Conservation (phyloP, 2,888 invertebrate species). For the Zhuqinia jingwanae region DNA sequence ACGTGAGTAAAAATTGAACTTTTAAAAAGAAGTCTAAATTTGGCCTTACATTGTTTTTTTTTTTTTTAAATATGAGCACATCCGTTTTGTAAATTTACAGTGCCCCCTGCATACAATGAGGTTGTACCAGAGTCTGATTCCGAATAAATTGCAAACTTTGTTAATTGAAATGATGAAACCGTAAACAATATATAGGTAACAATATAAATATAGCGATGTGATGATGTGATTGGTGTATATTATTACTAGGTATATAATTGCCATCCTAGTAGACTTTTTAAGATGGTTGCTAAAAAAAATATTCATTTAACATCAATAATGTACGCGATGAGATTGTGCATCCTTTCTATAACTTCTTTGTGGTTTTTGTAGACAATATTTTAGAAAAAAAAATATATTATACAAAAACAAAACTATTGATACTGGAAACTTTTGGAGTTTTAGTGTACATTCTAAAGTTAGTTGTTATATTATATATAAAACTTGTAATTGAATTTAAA, state of each 20-base stretch:
- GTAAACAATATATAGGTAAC: not conserved
- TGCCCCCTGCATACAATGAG: slow-evolving; percentile 64
- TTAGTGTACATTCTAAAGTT: too few relatives aligned
- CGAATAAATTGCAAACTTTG: slow-evolving; percentile 44
- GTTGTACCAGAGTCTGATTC: slow-evolving; percentile 68
- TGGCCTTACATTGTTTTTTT: not conserved
- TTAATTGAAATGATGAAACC: not conserved
- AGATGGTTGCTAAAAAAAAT: not conserved
- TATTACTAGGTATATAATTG: not conserved
- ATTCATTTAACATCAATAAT: not conserved
- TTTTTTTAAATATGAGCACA: not conserved
- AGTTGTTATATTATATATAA: too few relatives aligned
- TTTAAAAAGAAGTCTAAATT: too few relatives aligned
- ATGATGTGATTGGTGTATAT: slow-evolving; percentile 32
- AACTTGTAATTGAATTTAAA: too few relatives aligned
- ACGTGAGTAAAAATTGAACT: slow-evolving; percentile 23
- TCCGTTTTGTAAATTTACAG: slow-evolving; percentile 15
- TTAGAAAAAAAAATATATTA: not conserved
- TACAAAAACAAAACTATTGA: not conserved
- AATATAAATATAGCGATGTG: slow-evolving; percentile 12
- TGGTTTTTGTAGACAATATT: not conserved
- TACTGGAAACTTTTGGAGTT: too few relatives aligned
- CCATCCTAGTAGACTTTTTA: not conserved
- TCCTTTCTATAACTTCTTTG: not conserved
- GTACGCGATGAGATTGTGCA: too few relatives aligned